Evolutionary conservation across 2,113 vertebrate species (phyloP).

Genomic region (Myotis lucifugus): DNA sequence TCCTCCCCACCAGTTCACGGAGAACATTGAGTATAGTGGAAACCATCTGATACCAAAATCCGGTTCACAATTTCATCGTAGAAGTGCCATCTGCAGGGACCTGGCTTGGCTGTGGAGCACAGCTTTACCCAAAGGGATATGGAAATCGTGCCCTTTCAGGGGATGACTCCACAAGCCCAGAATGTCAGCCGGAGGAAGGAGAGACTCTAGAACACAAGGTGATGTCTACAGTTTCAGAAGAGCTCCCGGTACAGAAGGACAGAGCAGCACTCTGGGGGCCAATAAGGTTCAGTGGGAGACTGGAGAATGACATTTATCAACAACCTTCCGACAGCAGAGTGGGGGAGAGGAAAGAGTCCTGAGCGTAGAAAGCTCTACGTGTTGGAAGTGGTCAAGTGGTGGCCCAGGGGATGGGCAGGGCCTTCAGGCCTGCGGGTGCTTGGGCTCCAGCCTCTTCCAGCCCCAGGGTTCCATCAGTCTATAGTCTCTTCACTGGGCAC

Average conservation of each 20-base stretch:
- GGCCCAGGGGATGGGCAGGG: rapidly evolving
- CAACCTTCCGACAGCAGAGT: background rate
- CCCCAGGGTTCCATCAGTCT: background rate
- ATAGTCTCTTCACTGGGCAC: background rate
- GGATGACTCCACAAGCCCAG: background rate
- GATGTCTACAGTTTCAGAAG: background rate
- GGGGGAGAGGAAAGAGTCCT: background rate
- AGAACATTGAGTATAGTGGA: background rate
- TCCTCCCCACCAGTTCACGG: background rate
- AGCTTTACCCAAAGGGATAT: background rate
- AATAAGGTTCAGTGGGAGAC: background rate
- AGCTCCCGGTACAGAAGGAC: background rate
- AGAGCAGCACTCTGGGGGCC: background rate
- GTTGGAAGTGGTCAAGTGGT: background rate
- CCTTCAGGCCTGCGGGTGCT: rapidly evolving
- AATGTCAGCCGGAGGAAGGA: background rate
- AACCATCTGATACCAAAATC: background rate
- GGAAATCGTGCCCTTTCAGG: background rate
- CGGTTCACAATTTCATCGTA: rapidly evolving
- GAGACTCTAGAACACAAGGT: background rate
- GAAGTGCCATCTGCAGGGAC: background rate
- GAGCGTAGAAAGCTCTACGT: background rate
- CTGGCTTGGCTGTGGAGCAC: background rate
- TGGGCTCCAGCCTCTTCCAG: background rate
- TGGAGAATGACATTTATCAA: background rate